Base-by-base conservation (phyloP, 2,888 invertebrate species). In the Chirona hameri region DNA sequence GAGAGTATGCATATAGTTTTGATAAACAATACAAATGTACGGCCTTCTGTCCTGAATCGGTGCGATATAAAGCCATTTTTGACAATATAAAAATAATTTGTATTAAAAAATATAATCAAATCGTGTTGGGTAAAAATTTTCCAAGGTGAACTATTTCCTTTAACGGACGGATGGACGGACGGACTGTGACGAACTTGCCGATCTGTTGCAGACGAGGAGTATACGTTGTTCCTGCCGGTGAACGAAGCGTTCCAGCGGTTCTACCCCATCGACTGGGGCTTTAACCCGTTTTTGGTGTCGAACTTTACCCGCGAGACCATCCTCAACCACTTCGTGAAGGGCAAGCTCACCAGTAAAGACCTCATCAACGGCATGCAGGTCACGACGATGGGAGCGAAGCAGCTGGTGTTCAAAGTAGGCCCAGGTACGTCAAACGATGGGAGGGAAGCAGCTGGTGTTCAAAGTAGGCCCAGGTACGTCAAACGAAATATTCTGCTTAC, bases 211-310 rank as follows among this genome's bases (percentile, higher is more conserved):
- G 90, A 89, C 85, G 90, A 91, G 85, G 89, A 90, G 82, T 92
- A 91, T 86, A 92, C 91, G 57, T 91, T 92, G 24, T 90, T 92
- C 84, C 90, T 92, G 84, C 92, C 92, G 82, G 91, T 91, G 83
- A 92, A 92, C 87, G 90, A 91, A 87, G 92, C 92, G 83, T 92
- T 92, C 86, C 92, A 92, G 86, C 88, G 91, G 84, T 92, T 92
- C 91, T 92, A 92, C 87, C 92, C 92, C 83, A 92, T 92, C 85
- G 92, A 92, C 87, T 92, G 92, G 92, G 92, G 92, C 80, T 92
- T 92, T 88, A 92, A 92, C 87, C 92, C 92, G 9, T 92, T 92
- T 87, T 91, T 91, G 85, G 92, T 92, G 81, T 91, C 82, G 81
- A 84, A 82, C 46, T 84, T 84, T 84, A 84, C 84, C 82, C 83